A percentile compares a stretch with the other conserved stretches of the same genome.
Evolutionary conservation across 1,140 invertebrate species (phyloP).

Genomic region (Carcinoscorpius rotundicauda): DNA sequence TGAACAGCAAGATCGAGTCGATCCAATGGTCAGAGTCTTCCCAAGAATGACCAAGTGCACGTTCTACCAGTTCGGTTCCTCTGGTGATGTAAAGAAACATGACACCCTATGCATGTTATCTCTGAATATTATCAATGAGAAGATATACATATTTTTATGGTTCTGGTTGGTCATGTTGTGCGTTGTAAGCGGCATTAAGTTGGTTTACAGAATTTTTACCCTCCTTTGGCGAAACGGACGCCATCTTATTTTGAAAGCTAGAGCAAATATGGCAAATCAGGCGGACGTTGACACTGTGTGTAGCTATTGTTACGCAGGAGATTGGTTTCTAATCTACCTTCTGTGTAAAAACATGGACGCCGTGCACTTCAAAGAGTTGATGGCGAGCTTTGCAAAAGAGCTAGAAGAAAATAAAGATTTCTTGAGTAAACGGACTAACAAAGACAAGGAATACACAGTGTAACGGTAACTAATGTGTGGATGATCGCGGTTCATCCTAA

Average conservation of each 20-base stretch:
- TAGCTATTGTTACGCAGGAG: slow-evolving; percentile 48
- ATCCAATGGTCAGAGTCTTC: slow-evolving; percentile 86
- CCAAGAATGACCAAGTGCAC: slow-evolving; percentile 80
- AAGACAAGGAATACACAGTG: too few species aligned
- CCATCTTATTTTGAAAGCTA: slow-evolving; percentile 12
- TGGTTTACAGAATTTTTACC: slow-evolving; percentile 66
- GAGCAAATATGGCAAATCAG: slow-evolving; percentile 8
- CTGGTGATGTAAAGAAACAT: slow-evolving; percentile 64
- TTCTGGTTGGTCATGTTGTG: slow-evolving; percentile 75
- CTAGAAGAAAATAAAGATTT: neutral
- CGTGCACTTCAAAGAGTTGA: slow-evolving; percentile 17
- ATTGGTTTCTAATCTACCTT: slow-evolving; percentile 67
- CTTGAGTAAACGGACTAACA: too few species aligned
- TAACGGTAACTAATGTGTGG: too few species aligned
- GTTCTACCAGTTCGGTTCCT: slow-evolving; percentile 71
- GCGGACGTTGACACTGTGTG: slow-evolving; percentile 12
- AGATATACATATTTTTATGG: slow-evolving; percentile 81
- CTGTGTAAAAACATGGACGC: slow-evolving; percentile 69
- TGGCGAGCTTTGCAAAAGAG: slow-evolving; percentile 9
- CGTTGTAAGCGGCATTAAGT: slow-evolving; percentile 46
- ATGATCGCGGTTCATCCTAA: too few species aligned
- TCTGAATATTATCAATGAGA: slow-evolving; percentile 77
- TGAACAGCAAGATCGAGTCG: slow-evolving; percentile 66
- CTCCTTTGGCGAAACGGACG: slow-evolving; percentile 31
- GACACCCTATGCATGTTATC: slow-evolving; percentile 77